These are phyloP conservation scores for Microcebus tavaratra DNA, from an alignment of 2,113 vertebrate species.

Conservation along the genomic window DNA sequence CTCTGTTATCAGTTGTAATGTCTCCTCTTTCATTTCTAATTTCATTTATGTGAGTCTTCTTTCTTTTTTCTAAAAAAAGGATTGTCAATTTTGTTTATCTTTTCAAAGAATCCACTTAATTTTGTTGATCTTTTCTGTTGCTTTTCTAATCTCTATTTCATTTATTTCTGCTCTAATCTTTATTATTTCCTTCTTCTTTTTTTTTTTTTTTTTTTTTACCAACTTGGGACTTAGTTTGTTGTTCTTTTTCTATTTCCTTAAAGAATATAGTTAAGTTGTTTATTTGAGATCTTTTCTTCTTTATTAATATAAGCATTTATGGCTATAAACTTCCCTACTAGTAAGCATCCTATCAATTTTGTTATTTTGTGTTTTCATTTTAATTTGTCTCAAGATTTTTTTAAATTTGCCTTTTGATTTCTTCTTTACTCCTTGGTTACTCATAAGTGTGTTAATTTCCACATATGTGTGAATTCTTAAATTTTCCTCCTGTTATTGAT, in stretches of 20 bases:
- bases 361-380: neutral
- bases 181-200: neutral
- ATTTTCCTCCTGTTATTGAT: neutral
- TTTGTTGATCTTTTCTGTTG: neutral
- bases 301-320: neutral
- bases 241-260: neutral
- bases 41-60: neutral
- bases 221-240: neutral
- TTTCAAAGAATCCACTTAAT: neutral
- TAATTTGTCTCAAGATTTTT: neutral
- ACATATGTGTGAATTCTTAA: neutral
- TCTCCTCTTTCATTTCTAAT: neutral
- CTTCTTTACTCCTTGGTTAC: neutral
- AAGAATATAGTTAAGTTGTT: neutral
- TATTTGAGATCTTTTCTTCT: neutral
- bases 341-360: no score
- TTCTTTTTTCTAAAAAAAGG: neutral
- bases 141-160: neutral
- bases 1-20: neutral
- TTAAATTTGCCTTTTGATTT: neutral
- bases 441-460: neutral
- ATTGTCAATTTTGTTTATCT: neutral
- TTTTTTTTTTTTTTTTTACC: neutral
- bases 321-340: neutral
- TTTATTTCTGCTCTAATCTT: neutral